phyloP scores from a whole-genome alignment of 2,888 invertebrate species.

The Sipha maydis region DNA sequence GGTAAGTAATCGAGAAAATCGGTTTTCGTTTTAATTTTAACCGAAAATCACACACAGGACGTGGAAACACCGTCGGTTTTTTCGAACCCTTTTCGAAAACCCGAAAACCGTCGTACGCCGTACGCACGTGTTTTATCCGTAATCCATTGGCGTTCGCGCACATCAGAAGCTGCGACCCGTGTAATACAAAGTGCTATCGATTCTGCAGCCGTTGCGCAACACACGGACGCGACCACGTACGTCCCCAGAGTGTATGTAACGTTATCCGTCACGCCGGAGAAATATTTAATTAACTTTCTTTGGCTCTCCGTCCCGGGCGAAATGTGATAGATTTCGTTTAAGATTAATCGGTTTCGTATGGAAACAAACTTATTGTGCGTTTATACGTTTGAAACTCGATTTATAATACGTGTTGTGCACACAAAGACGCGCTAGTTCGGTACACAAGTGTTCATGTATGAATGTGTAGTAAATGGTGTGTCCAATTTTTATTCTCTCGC shows the following conservation, averaged over 20 bases:
- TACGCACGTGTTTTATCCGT: neutral
- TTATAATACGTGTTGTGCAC: neutral
- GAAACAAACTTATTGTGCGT: neutral
- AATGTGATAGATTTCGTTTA: constrained; percentile 56
- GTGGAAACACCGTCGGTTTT: neutral
- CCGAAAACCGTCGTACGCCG: neutral
- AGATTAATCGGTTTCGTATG: constrained; percentile 45
- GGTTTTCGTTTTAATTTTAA: too few species aligned
- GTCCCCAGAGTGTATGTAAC: neutral
- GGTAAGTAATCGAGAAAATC: too few species aligned
- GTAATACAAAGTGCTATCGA: neutral
- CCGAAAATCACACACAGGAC: neutral
- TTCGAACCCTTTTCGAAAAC: neutral
- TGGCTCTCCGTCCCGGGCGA: constrained; percentile 1
- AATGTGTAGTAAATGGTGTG: neutral
- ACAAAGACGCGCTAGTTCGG: neutral
- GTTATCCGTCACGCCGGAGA: neutral
- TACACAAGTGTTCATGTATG: neutral
- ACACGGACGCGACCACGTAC: neutral
- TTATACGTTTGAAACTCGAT: constrained; percentile 11
- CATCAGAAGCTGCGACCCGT: neutral
- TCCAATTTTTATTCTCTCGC: neutral
- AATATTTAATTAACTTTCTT: constrained; percentile 54
- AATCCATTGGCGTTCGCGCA: neutral
- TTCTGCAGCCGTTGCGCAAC: neutral